Base-by-base conservation (phyloP, 2,888 invertebrate species). In the Drosophila aldrichi region DNA sequence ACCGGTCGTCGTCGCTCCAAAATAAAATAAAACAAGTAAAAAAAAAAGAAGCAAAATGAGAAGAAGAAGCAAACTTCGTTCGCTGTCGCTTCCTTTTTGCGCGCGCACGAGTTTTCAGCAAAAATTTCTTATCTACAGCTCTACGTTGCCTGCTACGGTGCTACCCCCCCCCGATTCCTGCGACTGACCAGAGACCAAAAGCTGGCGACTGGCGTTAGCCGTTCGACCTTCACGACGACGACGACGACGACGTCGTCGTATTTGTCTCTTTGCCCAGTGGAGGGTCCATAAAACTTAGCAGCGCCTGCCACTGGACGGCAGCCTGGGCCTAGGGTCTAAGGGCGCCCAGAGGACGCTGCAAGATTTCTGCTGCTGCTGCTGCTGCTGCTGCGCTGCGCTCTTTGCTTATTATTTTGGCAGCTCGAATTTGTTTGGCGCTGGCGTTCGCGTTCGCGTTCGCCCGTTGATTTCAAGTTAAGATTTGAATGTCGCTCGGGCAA, bases 391-490 rank as follows among this genome's bases (percentile, higher is more conserved):
- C 29, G 29, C 29, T n/a, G 46, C 29, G 29, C 29, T 49, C 49
- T 32, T 2, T 72, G 83, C 87, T 89, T 90, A 90, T 88, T 88
- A 89, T 90, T 88, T 88, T 88, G 88, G 90, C 88, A 88, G 87
- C 78, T 89, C 82, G 89, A 89, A 88, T 90, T 88, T 90, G 89
- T 89, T 85, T 83, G 74, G 77, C 79, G 75, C 89, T 73, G 77
- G 74, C 74, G 79, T 75, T 70, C 67, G 32, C 9, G 79, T 74
- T 70, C 67, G 32, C 32, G 32, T 32, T 32, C 32, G 55, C 70
- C 55, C 80, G 80, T 86, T 90, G 91, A 91, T 91, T 91, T 92
- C 92, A 75, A 90, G 92, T 91, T 91, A 91, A 92, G 91, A 91
- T 91, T 91, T 91, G 91, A 91, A 92, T 92, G 92, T 86, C 83